phyloP scores from a whole-genome alignment of 2,888 invertebrate species.

The Dynastes grantii region DNA sequence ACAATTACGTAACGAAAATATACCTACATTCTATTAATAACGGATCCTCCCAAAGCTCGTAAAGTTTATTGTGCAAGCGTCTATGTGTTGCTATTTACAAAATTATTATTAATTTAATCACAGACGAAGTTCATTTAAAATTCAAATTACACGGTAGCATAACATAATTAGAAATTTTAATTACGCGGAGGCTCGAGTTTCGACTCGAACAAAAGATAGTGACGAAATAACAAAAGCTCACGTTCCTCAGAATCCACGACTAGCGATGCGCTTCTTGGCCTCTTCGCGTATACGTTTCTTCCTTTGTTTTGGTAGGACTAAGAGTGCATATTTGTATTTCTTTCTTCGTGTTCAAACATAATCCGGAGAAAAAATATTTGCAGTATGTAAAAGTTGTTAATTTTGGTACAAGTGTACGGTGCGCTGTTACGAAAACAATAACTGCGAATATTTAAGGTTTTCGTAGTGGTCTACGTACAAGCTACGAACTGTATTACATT shows the following conservation, averaged over 20 bases:
- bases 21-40: not conserved
- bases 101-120: slow-evolving; percentile 45
- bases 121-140: slow-evolving; percentile 37
- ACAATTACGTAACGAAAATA: not conserved
- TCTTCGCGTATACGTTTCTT: not conserved
- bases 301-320: slow-evolving; percentile 5
- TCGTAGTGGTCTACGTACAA: not conserved
- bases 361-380: not conserved
- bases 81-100: slow-evolving; percentile 23
- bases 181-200: slow-evolving; percentile 13
- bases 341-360: not conserved
- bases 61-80: slow-evolving; percentile 22
- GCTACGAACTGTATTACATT: not conserved
- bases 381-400: not conserved
- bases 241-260: slow-evolving; percentile 11
- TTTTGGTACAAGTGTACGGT: not conserved
- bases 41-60: slow-evolving; percentile 1
- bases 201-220: slow-evolving; percentile 15
- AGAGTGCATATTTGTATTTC: not conserved
- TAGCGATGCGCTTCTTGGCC: not conserved
- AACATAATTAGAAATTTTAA: slow-evolving; percentile 50
- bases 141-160: slow-evolving; percentile 42
- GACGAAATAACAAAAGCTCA: slow-evolving; percentile 34
- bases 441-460: slow-evolving; percentile 13
- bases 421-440: slow-evolving; percentile 12